A percentile compares a stretch with the other conserved stretches of the same genome.
Evolutionary conservation across 2,797 vertebrate genomes (phyloP).

Genomic region (Tadarida brasiliensis): DNA sequence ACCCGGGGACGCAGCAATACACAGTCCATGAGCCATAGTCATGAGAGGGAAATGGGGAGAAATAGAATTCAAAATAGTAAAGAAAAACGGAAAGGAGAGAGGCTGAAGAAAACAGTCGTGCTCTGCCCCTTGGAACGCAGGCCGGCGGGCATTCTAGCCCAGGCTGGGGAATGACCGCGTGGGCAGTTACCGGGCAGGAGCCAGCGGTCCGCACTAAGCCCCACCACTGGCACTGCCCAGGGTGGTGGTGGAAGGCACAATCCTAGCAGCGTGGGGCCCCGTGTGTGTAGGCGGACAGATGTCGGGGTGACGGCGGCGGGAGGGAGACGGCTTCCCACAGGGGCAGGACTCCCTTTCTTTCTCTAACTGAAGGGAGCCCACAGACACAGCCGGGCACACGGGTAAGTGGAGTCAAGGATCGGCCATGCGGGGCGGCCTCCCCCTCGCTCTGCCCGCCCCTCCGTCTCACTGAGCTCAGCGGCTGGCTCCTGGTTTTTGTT

Average conservation of each 20-base stretch:
- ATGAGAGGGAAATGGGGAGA: not conserved
- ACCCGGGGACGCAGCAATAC: not conserved
- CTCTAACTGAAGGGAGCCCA: not conserved
- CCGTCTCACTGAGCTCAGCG: too few species aligned
- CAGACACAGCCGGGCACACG: not conserved
- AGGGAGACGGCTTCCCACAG: not conserved
- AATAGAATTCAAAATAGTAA: not conserved
- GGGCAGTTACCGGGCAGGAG: not conserved
- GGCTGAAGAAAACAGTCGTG: not conserved
- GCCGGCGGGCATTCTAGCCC: not conserved
- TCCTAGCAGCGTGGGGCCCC: not conserved
- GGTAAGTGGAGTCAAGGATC: not conserved
- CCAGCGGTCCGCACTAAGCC: not conserved
- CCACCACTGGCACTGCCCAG: not conserved
- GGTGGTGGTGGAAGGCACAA: not conserved
- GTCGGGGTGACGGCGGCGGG: not conserved
- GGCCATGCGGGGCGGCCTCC: accelerated
- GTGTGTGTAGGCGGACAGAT: not conserved
- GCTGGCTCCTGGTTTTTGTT: not conserved
- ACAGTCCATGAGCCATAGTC: not conserved
- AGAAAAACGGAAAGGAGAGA: not conserved
- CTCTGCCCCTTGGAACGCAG: not conserved
- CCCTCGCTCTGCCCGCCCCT: too few species aligned
- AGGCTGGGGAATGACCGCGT: too few species aligned
- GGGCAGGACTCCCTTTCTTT: not conserved